Evolutionary conservation across 2,888 invertebrate genomes (phyloP).

Genomic region (Ornithoptera priamus): DNA sequence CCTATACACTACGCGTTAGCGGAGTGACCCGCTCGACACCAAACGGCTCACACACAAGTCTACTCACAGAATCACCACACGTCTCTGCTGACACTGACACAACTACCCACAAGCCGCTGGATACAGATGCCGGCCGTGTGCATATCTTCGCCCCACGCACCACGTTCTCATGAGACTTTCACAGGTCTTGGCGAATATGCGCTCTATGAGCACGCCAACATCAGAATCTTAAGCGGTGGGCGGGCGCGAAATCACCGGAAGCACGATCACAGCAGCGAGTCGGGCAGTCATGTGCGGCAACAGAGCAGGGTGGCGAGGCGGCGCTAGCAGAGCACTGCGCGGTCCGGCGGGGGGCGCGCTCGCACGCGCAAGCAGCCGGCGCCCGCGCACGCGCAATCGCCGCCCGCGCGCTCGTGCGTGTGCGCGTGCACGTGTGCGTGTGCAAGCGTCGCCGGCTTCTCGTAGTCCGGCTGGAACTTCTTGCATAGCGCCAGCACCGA

Average conservation of each 20-base stretch:
- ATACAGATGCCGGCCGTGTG: not conserved
- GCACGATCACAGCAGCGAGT: not conserved
- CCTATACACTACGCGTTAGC: slow-evolving; percentile 56
- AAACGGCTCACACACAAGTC: slow-evolving; percentile 15
- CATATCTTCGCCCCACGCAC: not conserved
- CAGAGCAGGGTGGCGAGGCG: slow-evolving; percentile 34
- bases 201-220: not conserved
- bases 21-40: slow-evolving; percentile 29
- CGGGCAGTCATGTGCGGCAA: slow-evolving; percentile 35
- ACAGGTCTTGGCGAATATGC: not conserved
- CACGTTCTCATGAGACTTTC: no score
- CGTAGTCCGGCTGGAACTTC: slow-evolving; percentile 78
- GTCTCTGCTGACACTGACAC: slow-evolving; percentile 7
- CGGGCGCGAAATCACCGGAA: not conserved
- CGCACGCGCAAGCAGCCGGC: slow-evolving; percentile 41
- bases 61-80: slow-evolving; percentile 10
- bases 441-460: slow-evolving; percentile 67
- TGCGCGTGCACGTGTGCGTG: slow-evolving; percentile 46
- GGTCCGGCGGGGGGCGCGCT: slow-evolving; percentile 39
- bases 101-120: not conserved
- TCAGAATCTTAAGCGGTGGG: not conserved
- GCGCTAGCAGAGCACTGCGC: slow-evolving; percentile 62
- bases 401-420: slow-evolving; percentile 36
- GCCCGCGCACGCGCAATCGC: slow-evolving; percentile 40
- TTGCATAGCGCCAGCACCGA: slow-evolving; percentile 76